Percentiles rank a stretch among this genome's conserved stretches.
phyloP scores from a whole-genome alignment of 2,888 invertebrate species.

The Nymphalis urticae region DNA sequence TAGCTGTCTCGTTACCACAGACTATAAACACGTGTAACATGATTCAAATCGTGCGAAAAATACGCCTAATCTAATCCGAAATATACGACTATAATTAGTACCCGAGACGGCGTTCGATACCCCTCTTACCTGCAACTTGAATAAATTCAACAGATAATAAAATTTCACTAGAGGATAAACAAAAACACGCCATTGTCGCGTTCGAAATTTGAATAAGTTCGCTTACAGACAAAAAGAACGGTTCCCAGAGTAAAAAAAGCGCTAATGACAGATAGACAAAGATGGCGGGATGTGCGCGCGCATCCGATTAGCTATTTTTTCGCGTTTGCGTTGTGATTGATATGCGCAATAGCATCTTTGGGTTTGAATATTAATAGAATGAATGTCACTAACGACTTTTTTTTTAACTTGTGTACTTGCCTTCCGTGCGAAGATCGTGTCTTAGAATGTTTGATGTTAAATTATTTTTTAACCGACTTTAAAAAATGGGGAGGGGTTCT shows the following conservation, averaged over 20 bases:
- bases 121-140: constrained; percentile 39
- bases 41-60: constrained; percentile 64
- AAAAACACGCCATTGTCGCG: constrained; percentile 71
- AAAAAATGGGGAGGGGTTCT: too few species aligned
- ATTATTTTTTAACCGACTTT: constrained; percentile 13
- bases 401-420: constrained; percentile 48
- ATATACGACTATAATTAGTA: constrained; percentile 70
- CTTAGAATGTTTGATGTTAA: constrained; percentile 31
- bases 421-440: constrained; percentile 69
- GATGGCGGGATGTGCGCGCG: constrained; percentile 69
- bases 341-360: constrained; percentile 73
- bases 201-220: constrained; percentile 65
- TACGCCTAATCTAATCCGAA: constrained; percentile 61
- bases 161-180: constrained; percentile 66
- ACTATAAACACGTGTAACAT: constrained; percentile 51
- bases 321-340: constrained; percentile 75
- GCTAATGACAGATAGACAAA: constrained; percentile 76
- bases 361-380: constrained; percentile 74
- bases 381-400: constrained; percentile 65
- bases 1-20: constrained; percentile 60
- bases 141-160: constrained; percentile 40
- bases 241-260: constrained; percentile 57
- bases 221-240: constrained; percentile 44
- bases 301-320: constrained; percentile 74
- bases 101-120: constrained; percentile 39